Base-by-base conservation (phyloP, 2,888 invertebrate genomes). In the Drosophila flavopinicola region DNA sequence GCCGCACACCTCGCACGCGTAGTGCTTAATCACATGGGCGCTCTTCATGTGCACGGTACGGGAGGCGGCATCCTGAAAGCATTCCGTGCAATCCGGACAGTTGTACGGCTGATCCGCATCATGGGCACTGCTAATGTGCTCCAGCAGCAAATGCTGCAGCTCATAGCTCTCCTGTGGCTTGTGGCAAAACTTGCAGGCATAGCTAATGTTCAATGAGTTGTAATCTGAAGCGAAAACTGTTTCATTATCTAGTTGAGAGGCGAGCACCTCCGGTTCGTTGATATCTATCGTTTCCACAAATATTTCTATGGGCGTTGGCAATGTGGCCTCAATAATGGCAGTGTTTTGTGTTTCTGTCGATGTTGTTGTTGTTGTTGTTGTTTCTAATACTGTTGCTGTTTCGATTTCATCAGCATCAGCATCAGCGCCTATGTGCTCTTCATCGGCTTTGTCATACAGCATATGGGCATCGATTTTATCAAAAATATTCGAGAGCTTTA, bases 391-490 rank as follows among this genome's bases (percentile, higher is more conserved):
- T 13, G 29, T n/a, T 35, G 29, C 30, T 15, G 30, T 37, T 47
- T 37, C 42, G 30, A 44, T 42, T 9, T 6, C 33, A 49, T 29
- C 32, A 2, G 11, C 23, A 33, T 47, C 45, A 10, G 6, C 33
- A 49, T 29, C 32, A 2, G 11, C 23, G 6, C 24, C 41, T 15
- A 25, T 53, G 11, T n/a, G 25, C 9, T 57, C 53, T 6, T 49
- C 77, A 5, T 71, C 68, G 11, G 49, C 51, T 5, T 64, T 78
- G 30, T 82, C 89, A 11, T 79, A 87, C 30, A 85, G 63, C 44
- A 80, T 72, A 45, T 73, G 82, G 20, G 79, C 82, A 74, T 89
- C 89, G 66, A 90, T 89, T 78, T 88, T 89, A 65, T 90, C 89
- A 65, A 88, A 89, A 30, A 89, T 86, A 64, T 88, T 87, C 6